Evolutionary conservation across 2,113 vertebrate species (phyloP).

Genomic region (Glareola pratincola): DNA sequence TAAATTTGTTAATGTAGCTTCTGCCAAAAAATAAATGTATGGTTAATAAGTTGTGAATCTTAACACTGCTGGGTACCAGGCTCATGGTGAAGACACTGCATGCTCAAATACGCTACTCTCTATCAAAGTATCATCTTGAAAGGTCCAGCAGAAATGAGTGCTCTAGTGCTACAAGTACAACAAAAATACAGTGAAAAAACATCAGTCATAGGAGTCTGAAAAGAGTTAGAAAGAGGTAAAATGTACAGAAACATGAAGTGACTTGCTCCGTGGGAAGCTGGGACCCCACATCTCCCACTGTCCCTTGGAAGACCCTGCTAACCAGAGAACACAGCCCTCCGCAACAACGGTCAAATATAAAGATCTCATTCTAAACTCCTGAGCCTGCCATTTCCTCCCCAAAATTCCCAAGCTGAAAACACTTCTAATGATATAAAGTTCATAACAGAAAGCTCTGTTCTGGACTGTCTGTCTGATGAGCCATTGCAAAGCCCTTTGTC

Average conservation of each 20-base stretch:
- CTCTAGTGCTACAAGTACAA: neutral
- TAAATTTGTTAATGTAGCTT: neutral
- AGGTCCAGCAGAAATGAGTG: neutral
- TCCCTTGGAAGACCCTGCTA: neutral
- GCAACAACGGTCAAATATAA: neutral
- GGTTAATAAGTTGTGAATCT: neutral
- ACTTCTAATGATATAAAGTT: neutral
- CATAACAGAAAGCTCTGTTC: neutral
- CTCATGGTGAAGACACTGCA: neutral
- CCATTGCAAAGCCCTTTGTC: neutral
- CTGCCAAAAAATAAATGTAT: neutral
- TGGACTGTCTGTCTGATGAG: neutral
- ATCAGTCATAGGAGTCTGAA: accelerated
- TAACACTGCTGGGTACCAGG: neutral
- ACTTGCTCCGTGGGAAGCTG: neutral
- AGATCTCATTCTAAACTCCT: neutral
- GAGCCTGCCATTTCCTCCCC: neutral
- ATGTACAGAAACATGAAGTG: neutral
- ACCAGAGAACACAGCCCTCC: neutral
- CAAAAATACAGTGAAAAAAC: neutral
- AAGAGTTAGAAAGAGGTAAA: neutral
- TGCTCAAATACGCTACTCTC: neutral
- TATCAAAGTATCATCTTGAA: neutral
- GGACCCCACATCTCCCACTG: neutral
- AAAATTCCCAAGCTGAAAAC: neutral